Evolutionary conservation across 2,113 vertebrate genomes (phyloP).

Genomic region (Carassius auratus): DNA sequence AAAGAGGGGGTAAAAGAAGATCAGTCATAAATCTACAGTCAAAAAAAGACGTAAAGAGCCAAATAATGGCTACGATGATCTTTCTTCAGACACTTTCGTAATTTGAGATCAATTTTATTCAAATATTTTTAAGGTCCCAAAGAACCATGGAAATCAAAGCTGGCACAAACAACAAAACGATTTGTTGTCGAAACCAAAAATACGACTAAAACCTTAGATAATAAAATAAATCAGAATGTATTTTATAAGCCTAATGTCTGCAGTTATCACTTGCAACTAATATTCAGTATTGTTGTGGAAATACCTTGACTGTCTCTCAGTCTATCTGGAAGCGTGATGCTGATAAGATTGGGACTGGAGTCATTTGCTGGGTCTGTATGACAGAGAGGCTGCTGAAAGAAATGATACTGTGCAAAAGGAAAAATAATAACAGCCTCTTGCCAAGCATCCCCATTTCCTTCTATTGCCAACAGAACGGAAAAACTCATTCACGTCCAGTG

Average conservation of each 20-base stretch:
- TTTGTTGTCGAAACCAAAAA: too few relatives aligned
- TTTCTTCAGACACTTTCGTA: not conserved
- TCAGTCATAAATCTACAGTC: not conserved
- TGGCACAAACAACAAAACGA: not conserved
- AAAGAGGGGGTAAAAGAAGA: not conserved
- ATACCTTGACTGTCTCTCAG: not conserved
- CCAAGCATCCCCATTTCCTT: conserved; percentile 65
- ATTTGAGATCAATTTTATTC: not conserved
- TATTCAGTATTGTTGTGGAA: not conserved
- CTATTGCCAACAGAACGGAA: conserved; percentile 72
- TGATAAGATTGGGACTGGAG: conserved; percentile 58
- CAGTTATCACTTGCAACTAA: not conserved
- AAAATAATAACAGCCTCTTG: conserved; percentile 72
- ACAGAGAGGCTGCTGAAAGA: conserved; percentile 70
- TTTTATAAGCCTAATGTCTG: too few relatives aligned
- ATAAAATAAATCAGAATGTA: too few relatives aligned
- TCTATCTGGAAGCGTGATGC: conserved; percentile 38
- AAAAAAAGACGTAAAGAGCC: not conserved
- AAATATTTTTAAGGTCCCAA: not conserved
- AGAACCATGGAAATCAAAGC: not conserved
- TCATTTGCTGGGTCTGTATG: conserved; percentile 50
- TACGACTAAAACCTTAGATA: too few relatives aligned
- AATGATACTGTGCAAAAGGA: conserved; percentile 69
- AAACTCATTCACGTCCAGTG: conserved; percentile 70
- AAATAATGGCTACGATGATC: not conserved